phyloP scores from a whole-genome alignment of 2,113 vertebrate species.

The Centropus bengalensis region DNA sequence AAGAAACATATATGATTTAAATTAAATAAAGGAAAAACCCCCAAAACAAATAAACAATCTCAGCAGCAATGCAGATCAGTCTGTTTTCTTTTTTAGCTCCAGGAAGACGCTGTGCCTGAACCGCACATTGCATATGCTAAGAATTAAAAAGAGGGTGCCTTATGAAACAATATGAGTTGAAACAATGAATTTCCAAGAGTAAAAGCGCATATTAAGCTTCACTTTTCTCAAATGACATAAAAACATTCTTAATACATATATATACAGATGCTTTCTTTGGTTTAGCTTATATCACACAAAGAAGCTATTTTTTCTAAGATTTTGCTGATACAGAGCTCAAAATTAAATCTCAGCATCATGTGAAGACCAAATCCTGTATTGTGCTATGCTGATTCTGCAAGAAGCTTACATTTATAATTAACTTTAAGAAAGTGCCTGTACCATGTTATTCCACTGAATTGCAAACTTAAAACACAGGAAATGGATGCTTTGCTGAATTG shows the following conservation, averaged over 20 bases:
- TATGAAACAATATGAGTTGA: background rate
- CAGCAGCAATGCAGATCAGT: background rate
- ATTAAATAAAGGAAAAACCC: background rate
- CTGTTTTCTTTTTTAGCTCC: background rate
- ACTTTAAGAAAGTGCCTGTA: fast-evolving
- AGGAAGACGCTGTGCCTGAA: background rate
- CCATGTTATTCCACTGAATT: background rate
- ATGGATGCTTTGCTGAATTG: background rate
- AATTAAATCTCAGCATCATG: background rate
- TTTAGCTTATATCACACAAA: background rate
- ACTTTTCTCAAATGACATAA: background rate
- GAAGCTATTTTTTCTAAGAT: background rate
- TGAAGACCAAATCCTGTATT: background rate
- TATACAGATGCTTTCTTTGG: background rate
- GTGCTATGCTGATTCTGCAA: background rate
- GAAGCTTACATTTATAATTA: background rate
- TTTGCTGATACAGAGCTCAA: background rate
- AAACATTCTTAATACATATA: background rate
- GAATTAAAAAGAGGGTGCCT: background rate
- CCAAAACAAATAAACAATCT: background rate
- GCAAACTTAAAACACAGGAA: background rate
- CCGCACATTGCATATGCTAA: background rate
- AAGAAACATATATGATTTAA: background rate
- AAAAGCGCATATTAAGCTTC: background rate
- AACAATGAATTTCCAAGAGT: background rate